Conservation (phyloP, 2,113 vertebrate species). For the Oncorhynchus masou region DNA sequence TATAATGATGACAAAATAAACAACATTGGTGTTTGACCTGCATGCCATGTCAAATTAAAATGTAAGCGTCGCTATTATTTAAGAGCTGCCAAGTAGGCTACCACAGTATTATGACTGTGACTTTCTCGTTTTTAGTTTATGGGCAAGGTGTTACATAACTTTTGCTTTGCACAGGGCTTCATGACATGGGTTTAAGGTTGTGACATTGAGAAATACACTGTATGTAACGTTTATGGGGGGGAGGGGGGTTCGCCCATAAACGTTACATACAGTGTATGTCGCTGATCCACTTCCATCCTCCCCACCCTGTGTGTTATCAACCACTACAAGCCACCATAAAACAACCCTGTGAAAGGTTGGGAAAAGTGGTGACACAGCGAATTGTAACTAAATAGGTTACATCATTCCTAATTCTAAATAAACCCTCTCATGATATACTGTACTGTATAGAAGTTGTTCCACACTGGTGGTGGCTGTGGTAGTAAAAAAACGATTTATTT, state of each 20-base stretch:
- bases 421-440: neutral
- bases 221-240: constrained; percentile 8
- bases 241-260: constrained; percentile 18
- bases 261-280: constrained; percentile 12
- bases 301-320: constrained; percentile 25
- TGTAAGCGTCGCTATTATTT: too few relatives aligned
- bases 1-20: too few relatives aligned
- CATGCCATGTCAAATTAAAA: too few relatives aligned
- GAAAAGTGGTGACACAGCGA: neutral
- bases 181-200: neutral
- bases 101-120: too few relatives aligned
- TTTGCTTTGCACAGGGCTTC: too few relatives aligned
- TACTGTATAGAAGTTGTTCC: neutral
- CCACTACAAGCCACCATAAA: constrained; percentile 16
- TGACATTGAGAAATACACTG: neutral
- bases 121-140: too few relatives aligned
- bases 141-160: too few relatives aligned
- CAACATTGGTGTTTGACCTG: too few relatives aligned
- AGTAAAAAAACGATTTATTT: too few relatives aligned
- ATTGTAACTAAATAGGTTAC: neutral
- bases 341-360: constrained; percentile 7
- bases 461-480: neutral
- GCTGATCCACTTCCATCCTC: neutral
- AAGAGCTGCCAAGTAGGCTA: too few relatives aligned
- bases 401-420: neutral